These are phyloP conservation scores for Gobio occitaniae DNA, from an alignment of 2,797 vertebrate species.

Conservation along the genomic window DNA sequence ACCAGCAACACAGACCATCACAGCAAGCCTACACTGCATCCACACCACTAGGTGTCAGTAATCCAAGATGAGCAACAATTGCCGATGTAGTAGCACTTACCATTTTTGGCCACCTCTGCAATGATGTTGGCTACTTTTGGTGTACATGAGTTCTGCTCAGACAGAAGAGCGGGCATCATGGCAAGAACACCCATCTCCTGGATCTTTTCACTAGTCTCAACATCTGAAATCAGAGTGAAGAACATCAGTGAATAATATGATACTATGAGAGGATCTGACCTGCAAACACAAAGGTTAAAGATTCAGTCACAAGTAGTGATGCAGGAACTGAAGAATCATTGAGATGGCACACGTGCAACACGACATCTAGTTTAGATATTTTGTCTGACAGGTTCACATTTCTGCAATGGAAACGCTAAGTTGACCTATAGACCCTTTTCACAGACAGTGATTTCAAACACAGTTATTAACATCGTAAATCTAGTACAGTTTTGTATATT, in stretches of 20 bases:
- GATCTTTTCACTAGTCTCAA: constrained; percentile 93
- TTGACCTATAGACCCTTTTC: too few relatives aligned
- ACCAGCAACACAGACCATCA: too few relatives aligned
- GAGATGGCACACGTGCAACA: not conserved
- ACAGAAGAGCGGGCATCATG: constrained; percentile 86
- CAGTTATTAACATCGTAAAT: too few relatives aligned
- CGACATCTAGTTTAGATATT: not conserved
- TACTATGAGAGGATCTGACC: not conserved
- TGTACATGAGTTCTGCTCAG: constrained; percentile 87
- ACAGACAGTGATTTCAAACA: too few relatives aligned
- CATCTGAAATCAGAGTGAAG: constrained; percentile 79
- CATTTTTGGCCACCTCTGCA: constrained; percentile 98
- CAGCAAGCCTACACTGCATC: not conserved
- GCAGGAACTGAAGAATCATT: not conserved
- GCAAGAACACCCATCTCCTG: constrained; percentile 91
- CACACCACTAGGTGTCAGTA: not conserved
- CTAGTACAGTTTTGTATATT: too few relatives aligned
- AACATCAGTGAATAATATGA: not conserved
- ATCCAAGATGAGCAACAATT: not conserved
- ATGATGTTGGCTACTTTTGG: constrained; percentile 98
- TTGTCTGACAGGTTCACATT: not conserved
- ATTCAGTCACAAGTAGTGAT: not conserved
- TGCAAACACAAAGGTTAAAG: not conserved
- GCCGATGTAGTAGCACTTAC: constrained; percentile 70
- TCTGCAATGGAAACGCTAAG: not conserved